Conservation (phyloP, 1,140 invertebrate species). For the Bombus impatiens region DNA sequence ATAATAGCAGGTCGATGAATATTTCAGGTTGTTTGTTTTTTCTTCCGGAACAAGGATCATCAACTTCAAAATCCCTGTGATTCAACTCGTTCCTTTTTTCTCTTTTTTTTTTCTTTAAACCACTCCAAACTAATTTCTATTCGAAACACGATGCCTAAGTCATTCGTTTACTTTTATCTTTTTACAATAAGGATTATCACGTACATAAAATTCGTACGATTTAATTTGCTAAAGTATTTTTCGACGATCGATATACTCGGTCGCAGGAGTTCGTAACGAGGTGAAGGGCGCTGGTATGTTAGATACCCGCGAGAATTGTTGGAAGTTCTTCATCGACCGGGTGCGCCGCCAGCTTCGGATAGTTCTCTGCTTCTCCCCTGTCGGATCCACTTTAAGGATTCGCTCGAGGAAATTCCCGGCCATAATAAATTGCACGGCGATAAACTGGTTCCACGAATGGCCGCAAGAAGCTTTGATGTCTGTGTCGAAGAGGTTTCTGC, state of each 20-base stretch:
- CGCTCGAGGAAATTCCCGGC: constrained; percentile 97
- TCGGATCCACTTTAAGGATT: constrained; percentile 94
- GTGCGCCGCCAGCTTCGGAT: constrained; percentile 95
- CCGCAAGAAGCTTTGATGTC: constrained; percentile 97
- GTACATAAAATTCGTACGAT: background rate
- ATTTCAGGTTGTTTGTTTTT: background rate
- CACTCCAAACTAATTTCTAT: too few species aligned
- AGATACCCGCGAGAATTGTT: constrained; percentile 97
- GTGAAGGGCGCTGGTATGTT: constrained; percentile 92
- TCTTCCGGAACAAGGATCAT: background rate
- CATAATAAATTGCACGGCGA: constrained; percentile 96
- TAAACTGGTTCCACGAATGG: constrained; percentile 99
- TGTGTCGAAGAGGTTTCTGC: constrained; percentile 94
- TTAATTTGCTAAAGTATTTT: background rate
- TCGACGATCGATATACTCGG: background rate
- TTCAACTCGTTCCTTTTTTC: background rate
- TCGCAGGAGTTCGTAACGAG: constrained; percentile 80
- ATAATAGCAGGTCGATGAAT: constrained; percentile 88
- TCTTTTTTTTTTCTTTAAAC: too few species aligned
- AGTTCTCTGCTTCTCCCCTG: constrained; percentile 96
- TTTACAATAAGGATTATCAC: background rate
- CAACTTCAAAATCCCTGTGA: background rate
- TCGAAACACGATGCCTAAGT: too few species aligned
- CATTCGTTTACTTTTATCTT: too few species aligned
- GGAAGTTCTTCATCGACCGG: constrained; percentile 98